Evolutionary conservation across 92 coral and sea anemone species (phyloP).

Genomic region (Actinostola sp.): DNA sequence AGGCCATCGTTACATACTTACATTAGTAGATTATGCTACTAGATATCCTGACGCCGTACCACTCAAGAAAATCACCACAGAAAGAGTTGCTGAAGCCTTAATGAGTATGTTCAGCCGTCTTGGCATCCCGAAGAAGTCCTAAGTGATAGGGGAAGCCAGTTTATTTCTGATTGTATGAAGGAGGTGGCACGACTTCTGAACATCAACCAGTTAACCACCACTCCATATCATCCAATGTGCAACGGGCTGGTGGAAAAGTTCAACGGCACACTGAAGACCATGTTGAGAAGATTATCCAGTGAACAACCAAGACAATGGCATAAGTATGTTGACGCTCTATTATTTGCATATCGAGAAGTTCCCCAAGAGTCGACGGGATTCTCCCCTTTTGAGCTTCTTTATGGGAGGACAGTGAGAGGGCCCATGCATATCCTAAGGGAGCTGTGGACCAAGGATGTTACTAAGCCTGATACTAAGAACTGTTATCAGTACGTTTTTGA

Average conservation of each 20-base stretch:
- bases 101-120: constrained; percentile 29
- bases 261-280: constrained; percentile 53
- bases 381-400: constrained; percentile 45
- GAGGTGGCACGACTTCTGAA: constrained; percentile 52
- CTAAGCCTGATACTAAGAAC: constrained; percentile 31
- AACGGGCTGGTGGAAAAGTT: constrained; percentile 55
- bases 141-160: constrained; percentile 46
- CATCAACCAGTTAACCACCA: constrained; percentile 40
- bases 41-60: constrained; percentile 55
- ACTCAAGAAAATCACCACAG: constrained; percentile 17
- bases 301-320: constrained; percentile 54
- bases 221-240: constrained; percentile 65
- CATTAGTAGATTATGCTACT: constrained; percentile 40
- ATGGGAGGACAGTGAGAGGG: constrained; percentile 46
- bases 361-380: constrained; percentile 57
- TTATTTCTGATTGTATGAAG: constrained; percentile 31
- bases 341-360: constrained; percentile 55
- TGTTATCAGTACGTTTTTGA: constrained; percentile 52
- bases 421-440: constrained; percentile 37
- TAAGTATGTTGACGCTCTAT: constrained; percentile 24
- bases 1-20: constrained; percentile 43
- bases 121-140: constrained; percentile 49
- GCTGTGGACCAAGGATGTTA: constrained; percentile 31
- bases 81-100: constrained; percentile 37
- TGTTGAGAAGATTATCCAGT: constrained; percentile 30